These are phyloP conservation scores for Lycocerus yunnanus DNA, from an alignment of 2,888 invertebrate species.

Conservation along the genomic window DNA sequence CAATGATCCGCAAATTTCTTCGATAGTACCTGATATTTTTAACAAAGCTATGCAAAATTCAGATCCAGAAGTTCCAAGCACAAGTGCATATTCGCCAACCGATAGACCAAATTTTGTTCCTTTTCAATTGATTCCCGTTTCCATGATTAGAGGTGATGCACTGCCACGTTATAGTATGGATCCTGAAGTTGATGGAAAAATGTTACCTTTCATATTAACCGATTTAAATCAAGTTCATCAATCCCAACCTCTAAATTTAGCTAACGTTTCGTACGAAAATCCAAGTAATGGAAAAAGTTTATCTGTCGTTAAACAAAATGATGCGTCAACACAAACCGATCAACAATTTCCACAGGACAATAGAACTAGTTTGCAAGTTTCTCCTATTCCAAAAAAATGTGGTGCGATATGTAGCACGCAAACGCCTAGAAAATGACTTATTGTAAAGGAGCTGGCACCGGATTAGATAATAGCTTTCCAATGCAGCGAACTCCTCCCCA, in stretches of 20 bases:
- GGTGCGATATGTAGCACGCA: neutral
- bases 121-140: neutral
- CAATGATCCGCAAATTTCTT: neutral
- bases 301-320: neutral
- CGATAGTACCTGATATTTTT: neutral
- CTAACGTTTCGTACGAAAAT: neutral
- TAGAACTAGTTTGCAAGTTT: too few relatives aligned
- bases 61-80: neutral
- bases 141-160: neutral
- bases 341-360: too few relatives aligned
- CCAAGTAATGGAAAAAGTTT: neutral
- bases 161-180: neutral
- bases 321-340: neutral
- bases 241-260: neutral
- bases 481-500: neutral
- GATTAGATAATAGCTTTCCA: neutral
- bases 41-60: neutral
- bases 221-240: neutral
- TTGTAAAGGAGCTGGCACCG: neutral
- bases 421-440: neutral
- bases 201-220: neutral
- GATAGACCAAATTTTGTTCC: neutral
- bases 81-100: neutral
- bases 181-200: neutral
- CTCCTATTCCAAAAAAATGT: neutral